Base-by-base conservation (phyloP, 2,797 vertebrate species). In the Lagorchestes hirsutus region DNA sequence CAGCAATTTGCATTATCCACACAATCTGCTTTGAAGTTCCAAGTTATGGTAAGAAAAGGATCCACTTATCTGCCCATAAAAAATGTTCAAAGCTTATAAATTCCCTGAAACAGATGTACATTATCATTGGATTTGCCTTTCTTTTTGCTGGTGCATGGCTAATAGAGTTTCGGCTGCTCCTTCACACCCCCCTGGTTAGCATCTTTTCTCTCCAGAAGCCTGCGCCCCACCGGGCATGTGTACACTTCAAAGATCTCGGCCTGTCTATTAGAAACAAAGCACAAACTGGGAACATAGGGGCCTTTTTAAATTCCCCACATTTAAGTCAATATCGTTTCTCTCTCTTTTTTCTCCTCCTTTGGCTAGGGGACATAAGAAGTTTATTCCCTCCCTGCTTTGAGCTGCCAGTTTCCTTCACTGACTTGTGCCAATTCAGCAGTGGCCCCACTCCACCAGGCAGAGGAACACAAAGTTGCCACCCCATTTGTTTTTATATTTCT, bases 11-110 rank as follows among this genome's bases (percentile, higher is more conserved):
- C 99, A 99, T 99, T 99, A 99, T 99, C 99, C 99, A 99, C 99
- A 99, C 98, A 99, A 99, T 99, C 99, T 99, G 99, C 99, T 99
- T 99, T 99, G 99, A 99, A 99, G 99, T 99, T 99, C 98, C 99
- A 99, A 99, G 99, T 99, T 99, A 99, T 99, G 99, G 99, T 99
- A 99, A 99, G 99, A 99, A 99, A 99, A 99, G 99, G 99, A 99
- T 99, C 99, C 99, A 99, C 99, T 99, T 99, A 99, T 99, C 99
- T 99, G 98, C 98, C 99, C 99, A 99, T 99, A 99, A 99, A 99
- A 99, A 99, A 99, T 99, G 99, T 99, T 99, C 99, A 99, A 99
- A 99, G 99, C 99, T 99, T 99, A 99, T 99, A 99, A 99, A 99
- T 99, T 99, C 99, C 99, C 99, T 99, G 99, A 99, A 99, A 99